Evolutionary conservation across 2,113 vertebrate species (phyloP).

Genomic region (Bettongia penicillata): DNA sequence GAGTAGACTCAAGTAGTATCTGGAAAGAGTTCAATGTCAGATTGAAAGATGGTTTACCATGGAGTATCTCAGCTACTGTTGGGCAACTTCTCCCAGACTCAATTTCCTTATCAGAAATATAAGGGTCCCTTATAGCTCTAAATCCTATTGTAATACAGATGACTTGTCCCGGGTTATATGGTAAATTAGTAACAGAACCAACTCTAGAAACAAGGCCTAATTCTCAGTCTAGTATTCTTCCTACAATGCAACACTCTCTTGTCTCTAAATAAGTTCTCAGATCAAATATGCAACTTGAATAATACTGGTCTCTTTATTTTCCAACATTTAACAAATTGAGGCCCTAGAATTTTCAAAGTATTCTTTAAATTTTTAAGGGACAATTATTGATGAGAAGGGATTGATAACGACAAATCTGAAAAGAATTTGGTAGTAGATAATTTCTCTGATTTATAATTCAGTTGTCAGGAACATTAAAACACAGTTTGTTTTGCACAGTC

Average conservation of each 20-base stretch:
- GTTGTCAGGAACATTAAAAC: constrained; percentile 26
- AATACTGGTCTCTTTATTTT: background rate
- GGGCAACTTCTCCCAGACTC: background rate
- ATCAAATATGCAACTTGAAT: constrained; percentile 12
- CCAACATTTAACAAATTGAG: constrained; percentile 28
- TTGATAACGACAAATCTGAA: constrained; percentile 40
- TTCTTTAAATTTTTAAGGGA: constrained; percentile 61
- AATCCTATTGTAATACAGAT: background rate
- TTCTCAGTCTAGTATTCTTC: background rate
- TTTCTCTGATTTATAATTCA: constrained; percentile 57
- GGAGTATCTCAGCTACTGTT: background rate
- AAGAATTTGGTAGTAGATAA: constrained; percentile 61
- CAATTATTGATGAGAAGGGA: constrained; percentile 39
- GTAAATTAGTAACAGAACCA: background rate
- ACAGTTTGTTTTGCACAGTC: constrained; percentile 1
- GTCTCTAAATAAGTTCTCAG: background rate
- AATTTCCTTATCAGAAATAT: background rate
- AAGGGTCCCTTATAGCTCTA: background rate
- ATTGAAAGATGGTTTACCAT: background rate
- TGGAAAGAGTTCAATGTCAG: background rate
- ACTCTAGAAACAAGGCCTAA: background rate
- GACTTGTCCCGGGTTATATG: background rate
- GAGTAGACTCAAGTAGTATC: background rate
- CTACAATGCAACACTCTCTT: background rate
- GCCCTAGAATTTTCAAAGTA: constrained; percentile 65